phyloP scores from a whole-genome alignment of 2,888 invertebrate genomes.

The Physocephala rufipes region DNA sequence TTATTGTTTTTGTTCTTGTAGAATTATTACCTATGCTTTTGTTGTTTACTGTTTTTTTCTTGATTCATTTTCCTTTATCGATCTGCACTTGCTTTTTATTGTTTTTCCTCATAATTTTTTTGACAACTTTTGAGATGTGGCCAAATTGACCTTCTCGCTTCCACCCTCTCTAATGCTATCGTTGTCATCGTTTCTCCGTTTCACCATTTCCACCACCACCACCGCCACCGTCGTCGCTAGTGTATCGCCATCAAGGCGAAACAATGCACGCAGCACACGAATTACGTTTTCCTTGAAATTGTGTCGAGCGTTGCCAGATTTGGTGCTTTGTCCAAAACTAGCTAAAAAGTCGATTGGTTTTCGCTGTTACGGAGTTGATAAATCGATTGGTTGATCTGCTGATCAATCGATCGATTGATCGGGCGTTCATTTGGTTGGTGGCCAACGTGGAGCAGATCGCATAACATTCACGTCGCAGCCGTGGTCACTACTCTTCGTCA shows the following conservation, averaged over 20 bases:
- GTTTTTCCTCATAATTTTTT: slow-evolving; percentile 18
- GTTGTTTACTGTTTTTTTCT: neutral
- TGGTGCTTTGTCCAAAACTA: slow-evolving; percentile 28
- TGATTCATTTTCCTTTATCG: neutral
- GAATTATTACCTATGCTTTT: neutral
- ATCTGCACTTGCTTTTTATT: neutral
- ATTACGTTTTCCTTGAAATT: slow-evolving; percentile 33
- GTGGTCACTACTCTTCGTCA: slow-evolving; percentile 1
- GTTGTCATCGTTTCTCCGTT: neutral
- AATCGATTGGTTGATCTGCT: neutral
- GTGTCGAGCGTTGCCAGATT: slow-evolving; percentile 32
- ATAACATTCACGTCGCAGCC: neutral
- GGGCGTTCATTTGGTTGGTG: neutral
- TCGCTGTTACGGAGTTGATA: neutral
- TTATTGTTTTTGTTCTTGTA: neutral
- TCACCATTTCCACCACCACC: neutral
- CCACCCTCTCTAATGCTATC: neutral
- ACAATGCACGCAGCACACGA: slow-evolving; percentile 7
- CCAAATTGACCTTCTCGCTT: slow-evolving; percentile 1
- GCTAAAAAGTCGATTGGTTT: slow-evolving; percentile 22
- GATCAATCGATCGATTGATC: neutral
- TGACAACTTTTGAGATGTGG: slow-evolving; percentile 32
- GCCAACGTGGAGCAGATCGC: slow-evolving; percentile 11
- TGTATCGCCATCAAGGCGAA: neutral
- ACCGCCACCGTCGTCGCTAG: neutral